A percentile compares a stretch with the other conserved stretches of the same genome.
Evolutionary conservation across 2,797 vertebrate genomes (phyloP).

Genomic region (Myiotriccus ornatus): DNA sequence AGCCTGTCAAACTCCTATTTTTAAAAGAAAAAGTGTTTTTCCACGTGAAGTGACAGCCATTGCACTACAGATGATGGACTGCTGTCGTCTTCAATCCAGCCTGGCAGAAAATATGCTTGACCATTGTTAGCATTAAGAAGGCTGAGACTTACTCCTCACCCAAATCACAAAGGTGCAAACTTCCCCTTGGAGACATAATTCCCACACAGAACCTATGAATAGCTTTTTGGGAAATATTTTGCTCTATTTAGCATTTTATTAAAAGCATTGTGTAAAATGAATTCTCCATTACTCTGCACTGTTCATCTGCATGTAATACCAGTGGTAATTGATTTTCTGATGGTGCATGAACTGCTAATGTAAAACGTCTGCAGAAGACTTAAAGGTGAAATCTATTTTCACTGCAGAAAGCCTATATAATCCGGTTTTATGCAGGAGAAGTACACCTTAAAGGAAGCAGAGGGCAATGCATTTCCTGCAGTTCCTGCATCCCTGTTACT

Average conservation of each 20-base stretch:
- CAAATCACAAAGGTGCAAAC: conserved; percentile 20
- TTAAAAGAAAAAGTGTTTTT: background rate
- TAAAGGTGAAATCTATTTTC: conserved; percentile 49
- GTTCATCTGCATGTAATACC: conserved; percentile 53
- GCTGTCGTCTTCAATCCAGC: background rate
- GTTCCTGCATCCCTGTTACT: background rate
- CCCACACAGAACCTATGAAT: conserved; percentile 55
- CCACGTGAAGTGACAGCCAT: background rate
- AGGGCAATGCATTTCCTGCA: background rate
- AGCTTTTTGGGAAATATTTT: conserved; percentile 65
- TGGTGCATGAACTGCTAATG: conserved; percentile 38
- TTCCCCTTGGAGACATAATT: conserved; percentile 15
- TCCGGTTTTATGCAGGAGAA: background rate
- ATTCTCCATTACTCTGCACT: conserved; percentile 50
- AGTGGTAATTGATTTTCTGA: conserved; percentile 58
- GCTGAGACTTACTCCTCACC: background rate
- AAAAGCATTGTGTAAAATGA: conserved; percentile 61
- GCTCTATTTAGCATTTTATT: conserved; percentile 68
- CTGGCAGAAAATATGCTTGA: background rate
- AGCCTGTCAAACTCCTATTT: background rate
- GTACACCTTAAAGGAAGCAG: background rate
- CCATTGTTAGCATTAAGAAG: background rate
- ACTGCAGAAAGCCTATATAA: conserved; percentile 9
- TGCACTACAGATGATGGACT: background rate
- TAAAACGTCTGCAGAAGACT: conserved; percentile 32